Base-by-base conservation (phyloP, 2,888 invertebrate genomes). In the Coenonympha arcania region DNA sequence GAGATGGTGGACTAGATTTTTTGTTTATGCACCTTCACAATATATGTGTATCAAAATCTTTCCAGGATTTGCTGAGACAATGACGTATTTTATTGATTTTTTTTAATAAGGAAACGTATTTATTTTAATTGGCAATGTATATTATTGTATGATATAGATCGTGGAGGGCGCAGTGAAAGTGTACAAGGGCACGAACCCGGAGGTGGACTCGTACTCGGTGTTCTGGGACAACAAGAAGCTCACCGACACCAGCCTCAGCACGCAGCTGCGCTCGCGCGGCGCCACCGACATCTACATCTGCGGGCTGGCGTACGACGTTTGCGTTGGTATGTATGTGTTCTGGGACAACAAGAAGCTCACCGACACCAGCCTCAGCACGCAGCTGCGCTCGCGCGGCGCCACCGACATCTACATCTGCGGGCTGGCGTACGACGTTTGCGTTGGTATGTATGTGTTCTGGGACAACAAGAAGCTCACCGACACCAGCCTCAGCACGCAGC, bases 141-240 rank as follows among this genome's bases (percentile, higher is more conserved):
- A n/a, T n/a, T 3, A n/a, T 4, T 19, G 1, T 30, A 13, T 5
- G 9, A 24, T 71, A 24, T 71, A 92, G 92, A 83, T 95, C 48
- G 87, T 91, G 31, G 92, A 94, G 5, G 89, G 90, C 50, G 91
- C 92, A 3, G 89, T 93, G 41, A 93, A 94, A 73, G 91, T 96
- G 44, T 94, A 94, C 81, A 96, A 96, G 75, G 98, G 98, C 31
- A 95, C 94, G 1, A 94, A 96, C 79, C 93, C 98, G 0, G 95
- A 96, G 61, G 94, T 98, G 49, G 99, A 99, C 79, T 96, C 97
- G 1, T 99, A 99, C 80, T 98, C 98, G 0, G 98, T 97, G 37
- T 99, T 99, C 88, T 97, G 96, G 95, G 98, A 99, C 84, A 99
- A 99, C 83, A 94, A 95, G 81, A 95, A 95, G 78, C 84, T 94